Base-by-base conservation (phyloP, 2,113 vertebrate species). In the Ahaetulla prasina region DNA sequence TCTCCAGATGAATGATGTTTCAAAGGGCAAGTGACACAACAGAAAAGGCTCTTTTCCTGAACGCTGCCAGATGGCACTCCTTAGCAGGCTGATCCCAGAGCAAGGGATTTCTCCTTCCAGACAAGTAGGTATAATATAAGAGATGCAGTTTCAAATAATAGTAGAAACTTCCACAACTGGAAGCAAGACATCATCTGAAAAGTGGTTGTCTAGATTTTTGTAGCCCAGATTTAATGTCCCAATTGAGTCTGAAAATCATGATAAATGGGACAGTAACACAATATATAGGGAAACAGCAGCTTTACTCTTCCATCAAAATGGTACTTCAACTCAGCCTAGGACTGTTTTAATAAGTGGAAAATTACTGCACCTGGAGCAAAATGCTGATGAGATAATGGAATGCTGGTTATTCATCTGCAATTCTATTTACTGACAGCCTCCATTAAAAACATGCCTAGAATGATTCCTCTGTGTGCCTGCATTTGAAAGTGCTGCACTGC, bases 381-480 rank as follows among this genome's bases (percentile, higher is more conserved):
- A 80, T 80, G 35, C 68, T 39, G 68, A 39, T 80, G 35, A 80
- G 35, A 80, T 80, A 80, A 80, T 80, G 7, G n/a, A 35, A 39
- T 39, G n/a, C 68, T 80, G 16, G 16, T 39, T 80, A 80, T 39
- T 68, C 60, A 68, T 68, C 30, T n/a, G 60, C 30, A 68, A 30
- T 68, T 39, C 68, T 80, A 39, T 80, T 80, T 80, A 80, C 68
- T 74, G 68, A 74, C 68, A 74, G n/a, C n/a, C 5, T 80, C 35
- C 68, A 80, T 18, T 80, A 80, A 80, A 80, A 39, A 80, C 16
- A 39, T 1, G 1, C n/a, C 68, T 60, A 23, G 92, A 94, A 93
- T 94, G 91, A 93, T 94, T 92, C 68, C 74, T 91, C 86, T 4
- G 50, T 92, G 30, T 74, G 39, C 8, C 80, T 91, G 60, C 27